phyloP scores from a whole-genome alignment of 2,888 invertebrate genomes.

The Masnerella sp. region DNA sequence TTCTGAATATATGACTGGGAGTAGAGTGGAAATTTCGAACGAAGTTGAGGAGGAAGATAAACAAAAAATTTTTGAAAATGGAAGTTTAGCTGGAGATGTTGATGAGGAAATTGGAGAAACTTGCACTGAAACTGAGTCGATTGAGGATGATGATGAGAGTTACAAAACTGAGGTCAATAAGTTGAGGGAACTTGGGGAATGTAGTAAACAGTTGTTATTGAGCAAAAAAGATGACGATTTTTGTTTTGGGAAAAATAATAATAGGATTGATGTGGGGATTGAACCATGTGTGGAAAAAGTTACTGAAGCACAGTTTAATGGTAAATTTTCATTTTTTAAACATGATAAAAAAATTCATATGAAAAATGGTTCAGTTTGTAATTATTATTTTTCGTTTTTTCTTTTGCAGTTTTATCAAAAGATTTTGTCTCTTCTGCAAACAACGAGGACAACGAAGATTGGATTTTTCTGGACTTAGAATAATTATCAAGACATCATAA shows the following conservation, averaged over 20 bases:
- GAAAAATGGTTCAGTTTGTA: no score
- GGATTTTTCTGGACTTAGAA: conserved; percentile 70
- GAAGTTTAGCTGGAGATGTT: conserved; percentile 35
- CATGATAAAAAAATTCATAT: no score
- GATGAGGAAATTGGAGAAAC: conserved; percentile 27
- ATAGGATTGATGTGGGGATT: conserved; percentile 54
- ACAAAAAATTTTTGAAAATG: no score
- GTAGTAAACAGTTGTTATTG: conserved; percentile 68
- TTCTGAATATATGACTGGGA: conserved; percentile 71
- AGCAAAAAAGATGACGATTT: conserved; percentile 38
- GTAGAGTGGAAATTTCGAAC: conserved; percentile 43
- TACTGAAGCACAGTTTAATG: conserved; percentile 69
- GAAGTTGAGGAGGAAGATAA: conserved; percentile 4
- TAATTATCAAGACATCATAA: no score
- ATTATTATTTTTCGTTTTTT: conserved; percentile 14
- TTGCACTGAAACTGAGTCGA: conserved; percentile 63
- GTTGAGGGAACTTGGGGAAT: conserved; percentile 70
- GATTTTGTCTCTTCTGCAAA: conserved; percentile 69
- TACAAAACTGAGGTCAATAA: conserved; percentile 72
- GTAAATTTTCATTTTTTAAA: no score
- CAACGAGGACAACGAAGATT: conserved; percentile 71
- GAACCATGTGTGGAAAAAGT: conserved; percentile 61
- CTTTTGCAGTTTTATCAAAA: conserved; percentile 70
- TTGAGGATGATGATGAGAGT: conserved; percentile 73
- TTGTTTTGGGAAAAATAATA: conserved; percentile 47